Evolutionary conservation across 2,888 invertebrate species (phyloP).

Genomic region (Heliothis peltigera): DNA sequence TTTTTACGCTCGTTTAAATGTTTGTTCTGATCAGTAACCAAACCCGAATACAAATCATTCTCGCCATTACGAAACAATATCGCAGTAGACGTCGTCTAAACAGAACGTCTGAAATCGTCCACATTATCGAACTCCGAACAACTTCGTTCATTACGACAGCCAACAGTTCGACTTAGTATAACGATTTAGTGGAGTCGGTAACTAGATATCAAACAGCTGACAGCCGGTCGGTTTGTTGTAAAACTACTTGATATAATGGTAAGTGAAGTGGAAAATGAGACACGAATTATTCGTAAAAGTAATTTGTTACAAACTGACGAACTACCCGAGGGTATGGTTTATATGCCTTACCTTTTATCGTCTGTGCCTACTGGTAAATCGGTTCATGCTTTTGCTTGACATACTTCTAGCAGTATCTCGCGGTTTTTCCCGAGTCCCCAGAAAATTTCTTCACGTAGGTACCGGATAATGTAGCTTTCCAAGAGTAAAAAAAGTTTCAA

Average conservation of each 20-base stretch:
- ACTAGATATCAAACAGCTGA: constrained; percentile 39
- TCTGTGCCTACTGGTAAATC: too few relatives aligned
- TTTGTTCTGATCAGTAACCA: not conserved
- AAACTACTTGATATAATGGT: constrained; percentile 28
- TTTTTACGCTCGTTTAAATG: not conserved
- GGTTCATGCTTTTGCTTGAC: too few relatives aligned
- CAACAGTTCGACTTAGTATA: constrained; percentile 19
- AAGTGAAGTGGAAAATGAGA: constrained; percentile 10
- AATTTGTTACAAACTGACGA: not conserved
- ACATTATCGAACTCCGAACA: constrained; percentile 32
- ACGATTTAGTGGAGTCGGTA: constrained; percentile 25
- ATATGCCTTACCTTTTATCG: too few relatives aligned
- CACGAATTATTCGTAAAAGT: constrained; percentile 1
- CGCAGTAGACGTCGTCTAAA: constrained; percentile 3
- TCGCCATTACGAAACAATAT: not conserved
- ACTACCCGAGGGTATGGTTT: too few relatives aligned
- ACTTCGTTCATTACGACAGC: constrained; percentile 44
- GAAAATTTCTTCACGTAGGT: too few relatives aligned
- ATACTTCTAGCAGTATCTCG: too few relatives aligned
- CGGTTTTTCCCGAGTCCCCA: too few relatives aligned
- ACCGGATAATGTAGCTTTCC: too few relatives aligned
- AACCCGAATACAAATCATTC: not conserved
- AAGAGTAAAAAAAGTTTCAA: too few relatives aligned
- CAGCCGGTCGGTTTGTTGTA: constrained; percentile 30
- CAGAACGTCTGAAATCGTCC: constrained; percentile 18